These are phyloP conservation scores for Taxidea taxus DNA, from an alignment of 2,113 vertebrate species.

Conservation along the genomic window DNA sequence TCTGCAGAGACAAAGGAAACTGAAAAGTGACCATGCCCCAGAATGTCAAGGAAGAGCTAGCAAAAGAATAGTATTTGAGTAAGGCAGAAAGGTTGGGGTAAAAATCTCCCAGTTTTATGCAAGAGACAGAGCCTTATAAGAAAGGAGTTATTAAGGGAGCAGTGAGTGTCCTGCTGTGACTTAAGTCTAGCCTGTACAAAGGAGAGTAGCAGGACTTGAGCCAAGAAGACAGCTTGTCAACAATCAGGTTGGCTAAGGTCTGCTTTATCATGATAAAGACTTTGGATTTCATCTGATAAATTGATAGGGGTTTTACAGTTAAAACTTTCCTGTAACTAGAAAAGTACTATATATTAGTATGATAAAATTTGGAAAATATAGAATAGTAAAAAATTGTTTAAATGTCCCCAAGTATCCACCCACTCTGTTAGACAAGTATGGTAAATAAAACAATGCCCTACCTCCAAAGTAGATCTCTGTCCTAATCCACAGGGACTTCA, in stretches of 20 bases:
- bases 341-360: not conserved
- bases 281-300: not conserved
- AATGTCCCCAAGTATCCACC: not conserved
- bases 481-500: not conserved
- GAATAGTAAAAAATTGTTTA: not conserved
- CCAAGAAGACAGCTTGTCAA: no score
- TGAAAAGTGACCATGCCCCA: not conserved
- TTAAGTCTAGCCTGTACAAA: rapidly evolving
- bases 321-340: not conserved
- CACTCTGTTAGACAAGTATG: not conserved
- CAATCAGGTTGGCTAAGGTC: not conserved
- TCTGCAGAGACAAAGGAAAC: not conserved
- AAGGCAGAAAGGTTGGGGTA: not conserved
- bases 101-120: not conserved
- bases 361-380: not conserved
- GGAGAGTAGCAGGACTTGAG: not conserved
- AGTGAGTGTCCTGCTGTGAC: not conserved
- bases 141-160: rapidly evolving
- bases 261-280: not conserved
- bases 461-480: not conserved
- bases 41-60: not conserved
- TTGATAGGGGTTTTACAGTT: not conserved
- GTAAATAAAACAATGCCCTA: not conserved
- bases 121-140: not conserved
- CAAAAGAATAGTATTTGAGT: not conserved